Evolutionary conservation across 2,888 invertebrate species (phyloP), one percentile per base, ranked within the genome.

Genomic region (Pyrrhia umbra): DNA sequence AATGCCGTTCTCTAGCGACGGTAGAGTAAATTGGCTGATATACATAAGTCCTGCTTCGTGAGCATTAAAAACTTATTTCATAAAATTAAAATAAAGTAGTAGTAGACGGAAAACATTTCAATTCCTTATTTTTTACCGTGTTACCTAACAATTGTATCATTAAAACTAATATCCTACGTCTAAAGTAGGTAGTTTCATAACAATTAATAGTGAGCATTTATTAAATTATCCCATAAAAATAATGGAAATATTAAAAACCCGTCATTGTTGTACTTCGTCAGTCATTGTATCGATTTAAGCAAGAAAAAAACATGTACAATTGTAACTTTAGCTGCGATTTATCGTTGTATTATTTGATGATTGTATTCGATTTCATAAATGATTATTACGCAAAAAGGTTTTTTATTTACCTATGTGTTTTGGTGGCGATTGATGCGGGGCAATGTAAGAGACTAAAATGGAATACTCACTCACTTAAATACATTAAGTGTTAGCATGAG

Each of bases 171-270:
- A 25, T 27, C 25, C 15, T 13, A 9, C n/a, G 13, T 9, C n/a
- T 13, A 9, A 34, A 18, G 10, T 13, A 13, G 42, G 37, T 21
- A 6, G 43, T 70, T 57, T 64, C 18, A 25, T 59, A 62, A 60
- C 59, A 10, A 34, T 34, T 13, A 34, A n/a, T 30, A 34, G n/a
- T 34, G 6, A 20, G 39, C 37, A 37, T 64, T 65, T 59, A 40
- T 46, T 56, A 49, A 42, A 68, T 65, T 57, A 71, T 57, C 56
- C 27, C 59, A 77, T 77, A 77, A 74, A 77, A 66, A 39, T 77
- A 77, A 77, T 71, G 54, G 57, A 23, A 39, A 16, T 50, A 59
- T 66, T 70, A 61, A 46, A 46, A 30, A 20, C 30, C 16, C 16
- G 52, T 57, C 72, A 62, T 76, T 64, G 61, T 69, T 45, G 43